phyloP scores from a whole-genome alignment of 2,888 invertebrate species.

The Lacanobia wlatinum region DNA sequence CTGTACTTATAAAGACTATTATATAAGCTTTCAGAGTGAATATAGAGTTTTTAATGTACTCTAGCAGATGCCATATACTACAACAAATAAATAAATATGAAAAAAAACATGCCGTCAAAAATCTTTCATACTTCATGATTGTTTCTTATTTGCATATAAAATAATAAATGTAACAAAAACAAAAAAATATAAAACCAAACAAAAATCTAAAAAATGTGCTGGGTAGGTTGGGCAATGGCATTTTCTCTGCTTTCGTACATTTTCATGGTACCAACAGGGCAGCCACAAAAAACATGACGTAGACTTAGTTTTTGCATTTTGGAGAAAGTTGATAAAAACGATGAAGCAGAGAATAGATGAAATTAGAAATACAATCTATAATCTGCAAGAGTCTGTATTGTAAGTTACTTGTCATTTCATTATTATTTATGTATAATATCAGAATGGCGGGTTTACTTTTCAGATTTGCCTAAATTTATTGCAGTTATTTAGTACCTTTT shows the following conservation, averaged over 20 bases:
- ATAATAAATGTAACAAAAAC: conserved; percentile 54
- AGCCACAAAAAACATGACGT: conserved; percentile 41
- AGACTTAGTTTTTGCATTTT: not conserved
- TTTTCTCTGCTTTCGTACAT: conserved; percentile 82
- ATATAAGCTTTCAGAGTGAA: too few relatives aligned
- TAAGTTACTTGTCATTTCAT: conserved; percentile 27
- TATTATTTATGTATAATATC: too few relatives aligned
- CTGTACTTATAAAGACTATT: too few relatives aligned
- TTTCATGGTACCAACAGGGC: conserved; percentile 72
- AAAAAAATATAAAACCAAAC: conserved; percentile 9
- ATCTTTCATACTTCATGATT: not conserved
- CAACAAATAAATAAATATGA: not conserved
- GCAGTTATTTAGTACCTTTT: too few relatives aligned
- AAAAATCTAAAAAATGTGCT: conserved; percentile 76
- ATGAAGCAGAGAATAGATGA: not conserved
- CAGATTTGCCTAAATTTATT: too few relatives aligned
- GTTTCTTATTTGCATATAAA: conserved; percentile 29
- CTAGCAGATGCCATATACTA: not conserved
- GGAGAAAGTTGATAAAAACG: not conserved
- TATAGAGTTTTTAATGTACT: conserved; percentile 24
- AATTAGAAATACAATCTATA: not conserved
- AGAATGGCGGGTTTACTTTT: too few relatives aligned
- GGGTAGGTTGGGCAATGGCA: conserved; percentile 84
- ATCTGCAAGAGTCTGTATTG: conserved; percentile 15
- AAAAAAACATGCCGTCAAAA: conserved; percentile 26